Base-by-base conservation (phyloP, 2,888 invertebrate genomes). In the Orthosia incerta region DNA sequence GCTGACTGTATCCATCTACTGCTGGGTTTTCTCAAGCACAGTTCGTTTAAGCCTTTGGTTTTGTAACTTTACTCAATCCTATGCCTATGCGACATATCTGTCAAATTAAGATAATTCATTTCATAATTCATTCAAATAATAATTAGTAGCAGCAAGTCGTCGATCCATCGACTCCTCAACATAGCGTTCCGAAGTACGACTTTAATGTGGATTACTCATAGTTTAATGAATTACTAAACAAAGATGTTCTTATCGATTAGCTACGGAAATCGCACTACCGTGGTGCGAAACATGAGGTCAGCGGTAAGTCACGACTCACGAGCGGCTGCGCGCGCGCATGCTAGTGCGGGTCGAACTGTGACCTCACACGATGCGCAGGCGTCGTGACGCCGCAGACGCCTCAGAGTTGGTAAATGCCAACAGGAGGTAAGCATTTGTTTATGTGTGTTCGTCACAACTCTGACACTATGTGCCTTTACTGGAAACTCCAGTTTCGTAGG, bases 281-380 rank as follows among this genome's bases (percentile, higher is more conserved):
- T 74, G 63, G 66, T 78, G 77, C 71, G 65, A 80, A 79, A 46
- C 68, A 75, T 84, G 82, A 88, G 84, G 85, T 86, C 87, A 83
- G 67, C 72, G 65, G 46, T 72, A 74, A 86, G 86, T 85, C 87
- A 86, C 87, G 88, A 87, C 85, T 87, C 87, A 86, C 87, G 88
- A 85, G 73, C 72, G 45, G 51, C 60, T 76, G 72, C 74, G 73
- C 75, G 74, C 63, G 75, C 74, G 70, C 74, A 62, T 53, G 57
- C 65, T 26, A 56, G 50, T 51, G 76, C 62, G 62, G 79, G 63
- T 66, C 72, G 71, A 64, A 50, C 51, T 63, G 66, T 82, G 86
- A 86, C 79, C 87, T 83, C 84, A 83, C 76, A 80, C 53, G 76
- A 74, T 76, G 81, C 79, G 79, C 74, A 65, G 57, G 63, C 76